Evolutionary conservation across 2,797 vertebrate genomes (phyloP).

Genomic region (Cryptoprocta ferox): DNA sequence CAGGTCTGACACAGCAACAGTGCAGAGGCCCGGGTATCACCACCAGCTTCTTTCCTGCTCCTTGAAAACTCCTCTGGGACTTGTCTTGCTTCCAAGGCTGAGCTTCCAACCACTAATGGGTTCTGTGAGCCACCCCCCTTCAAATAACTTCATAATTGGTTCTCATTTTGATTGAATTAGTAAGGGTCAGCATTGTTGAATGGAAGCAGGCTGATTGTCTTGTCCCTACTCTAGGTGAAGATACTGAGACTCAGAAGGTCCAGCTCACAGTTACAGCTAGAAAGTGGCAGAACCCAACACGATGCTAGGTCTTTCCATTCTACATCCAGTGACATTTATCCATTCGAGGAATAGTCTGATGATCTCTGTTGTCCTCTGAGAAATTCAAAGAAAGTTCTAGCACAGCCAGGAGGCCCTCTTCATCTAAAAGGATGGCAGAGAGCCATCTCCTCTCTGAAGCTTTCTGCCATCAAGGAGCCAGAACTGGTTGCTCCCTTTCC

Average conservation of each 20-base stretch:
- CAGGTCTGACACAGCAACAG: fast-evolving
- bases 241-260: background rate
- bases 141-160: background rate
- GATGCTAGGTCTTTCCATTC: background rate
- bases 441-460: background rate
- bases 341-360: fast-evolving
- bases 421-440: background rate
- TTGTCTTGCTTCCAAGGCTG: background rate
- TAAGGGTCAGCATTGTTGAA: background rate
- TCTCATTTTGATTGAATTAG: background rate
- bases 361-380: background rate
- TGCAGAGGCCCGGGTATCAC: fast-evolving
- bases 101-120: background rate
- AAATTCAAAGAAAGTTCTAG: background rate
- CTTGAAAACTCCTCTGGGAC: background rate
- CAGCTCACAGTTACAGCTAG: background rate
- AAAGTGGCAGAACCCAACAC: background rate
- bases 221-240: fast-evolving
- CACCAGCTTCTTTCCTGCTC: background rate
- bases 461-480: background rate
- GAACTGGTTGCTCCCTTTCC: background rate
- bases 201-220: background rate
- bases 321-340: background rate
- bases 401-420: background rate
- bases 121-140: fast-evolving